Conservation (phyloP, 2,797 vertebrate species). For the Onychomys leucogaster region DNA sequence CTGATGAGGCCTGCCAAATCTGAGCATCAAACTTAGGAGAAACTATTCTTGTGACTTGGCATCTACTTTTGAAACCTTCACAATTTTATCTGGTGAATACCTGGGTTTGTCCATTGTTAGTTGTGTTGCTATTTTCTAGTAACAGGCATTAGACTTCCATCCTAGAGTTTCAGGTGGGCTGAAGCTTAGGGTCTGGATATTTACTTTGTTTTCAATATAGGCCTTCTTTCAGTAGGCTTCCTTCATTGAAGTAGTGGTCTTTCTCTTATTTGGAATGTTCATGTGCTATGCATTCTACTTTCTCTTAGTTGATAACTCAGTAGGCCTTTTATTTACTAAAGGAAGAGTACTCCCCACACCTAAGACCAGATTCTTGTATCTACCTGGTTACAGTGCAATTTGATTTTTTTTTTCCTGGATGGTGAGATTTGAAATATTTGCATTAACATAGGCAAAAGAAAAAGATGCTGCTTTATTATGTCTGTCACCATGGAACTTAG, state of each 20-base stretch:
- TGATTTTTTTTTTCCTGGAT: conserved; percentile 83
- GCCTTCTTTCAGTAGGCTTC: conserved; percentile 77
- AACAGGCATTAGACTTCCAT: conserved; percentile 83
- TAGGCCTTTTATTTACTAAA: conserved; percentile 84
- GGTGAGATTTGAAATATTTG: conserved; percentile 88
- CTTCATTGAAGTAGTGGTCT: conserved; percentile 81
- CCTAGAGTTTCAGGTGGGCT: conserved; percentile 83
- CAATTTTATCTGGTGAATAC: conserved; percentile 80
- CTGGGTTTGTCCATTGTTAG: conserved; percentile 81
- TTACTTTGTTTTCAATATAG: conserved; percentile 33
- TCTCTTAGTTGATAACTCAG: conserved; percentile 80
- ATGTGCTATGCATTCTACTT: conserved; percentile 84
- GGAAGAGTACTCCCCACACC: conserved; percentile 82
- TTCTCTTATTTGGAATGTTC: conserved; percentile 85
- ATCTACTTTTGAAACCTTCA: conserved; percentile 85
- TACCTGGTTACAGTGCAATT: conserved; percentile 88
- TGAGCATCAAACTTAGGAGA: conserved; percentile 86
- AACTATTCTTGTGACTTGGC: conserved; percentile 86
- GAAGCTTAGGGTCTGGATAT: conserved; percentile 80
- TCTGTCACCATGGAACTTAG: conserved; percentile 83
- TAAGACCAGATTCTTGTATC: conserved; percentile 85
- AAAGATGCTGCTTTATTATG: conserved; percentile 87
- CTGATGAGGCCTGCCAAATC: conserved; percentile 85
- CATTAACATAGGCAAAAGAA: conserved; percentile 87
- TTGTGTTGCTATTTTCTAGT: conserved; percentile 85